Evolutionary conservation across 2,888 invertebrate genomes (phyloP).

Genomic region (Celastrina argiolus): DNA sequence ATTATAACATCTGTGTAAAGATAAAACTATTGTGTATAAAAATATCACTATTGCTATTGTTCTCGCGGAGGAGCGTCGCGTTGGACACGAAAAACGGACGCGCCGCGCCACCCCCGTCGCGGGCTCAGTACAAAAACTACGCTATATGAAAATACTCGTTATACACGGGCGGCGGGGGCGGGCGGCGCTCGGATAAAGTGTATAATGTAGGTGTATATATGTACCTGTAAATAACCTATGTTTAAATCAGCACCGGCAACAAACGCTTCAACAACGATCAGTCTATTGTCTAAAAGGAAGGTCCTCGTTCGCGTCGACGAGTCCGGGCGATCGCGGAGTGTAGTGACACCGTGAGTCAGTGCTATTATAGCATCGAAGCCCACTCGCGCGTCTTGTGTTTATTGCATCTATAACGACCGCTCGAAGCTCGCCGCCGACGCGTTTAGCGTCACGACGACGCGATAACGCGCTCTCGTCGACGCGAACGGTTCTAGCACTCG

Average conservation of each 20-base stretch:
- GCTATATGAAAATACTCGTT: constrained; percentile 67
- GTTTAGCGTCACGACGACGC: constrained; percentile 22
- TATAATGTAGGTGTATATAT: constrained; percentile 65
- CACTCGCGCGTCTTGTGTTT: not conserved
- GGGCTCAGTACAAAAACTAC: constrained; percentile 58
- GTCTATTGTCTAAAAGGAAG: constrained; percentile 77
- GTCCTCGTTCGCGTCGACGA: constrained; percentile 57
- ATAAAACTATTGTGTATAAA: constrained; percentile 76
- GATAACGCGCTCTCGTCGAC: constrained; percentile 45
- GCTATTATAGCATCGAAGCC: not conserved
- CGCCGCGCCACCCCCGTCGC: constrained; percentile 51
- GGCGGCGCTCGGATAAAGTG: constrained; percentile 58
- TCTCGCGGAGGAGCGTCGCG: constrained; percentile 48
- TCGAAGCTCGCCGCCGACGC: not conserved
- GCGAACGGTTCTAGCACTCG: constrained; percentile 53
- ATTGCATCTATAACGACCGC: constrained; percentile 15
- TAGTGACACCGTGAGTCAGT: constrained; percentile 14
- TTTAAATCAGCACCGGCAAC: constrained; percentile 77
- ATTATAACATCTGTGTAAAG: constrained; percentile 72
- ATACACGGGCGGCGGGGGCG: constrained; percentile 49
- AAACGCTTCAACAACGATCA: constrained; percentile 75
- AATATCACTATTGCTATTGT: constrained; percentile 68
- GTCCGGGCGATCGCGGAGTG: constrained; percentile 42
- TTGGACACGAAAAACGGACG: constrained; percentile 61
- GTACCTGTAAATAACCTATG: constrained; percentile 77